Evolutionary conservation across 2,888 invertebrate species (phyloP), one percentile per base, ranked within the genome.

Genomic region (Drosophila prostipennis): DNA sequence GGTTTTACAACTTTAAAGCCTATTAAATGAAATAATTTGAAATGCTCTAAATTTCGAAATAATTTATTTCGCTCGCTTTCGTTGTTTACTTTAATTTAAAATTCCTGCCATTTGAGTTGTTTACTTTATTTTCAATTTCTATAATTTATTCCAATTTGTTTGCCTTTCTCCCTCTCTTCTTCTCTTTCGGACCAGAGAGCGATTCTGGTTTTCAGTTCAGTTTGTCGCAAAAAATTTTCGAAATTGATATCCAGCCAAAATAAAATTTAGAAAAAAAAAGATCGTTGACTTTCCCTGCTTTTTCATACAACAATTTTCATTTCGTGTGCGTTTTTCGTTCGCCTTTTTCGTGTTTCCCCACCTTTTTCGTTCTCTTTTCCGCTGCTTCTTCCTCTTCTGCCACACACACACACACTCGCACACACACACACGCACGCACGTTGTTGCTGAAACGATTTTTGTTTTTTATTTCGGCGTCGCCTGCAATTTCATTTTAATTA

Each of bases 401-500:
- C 48, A 29, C 57, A 40, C 57, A 19, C 39, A 55, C 26, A 26
- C 29, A 26, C 55, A 34, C 53, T 45, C 43, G 32, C 26, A 16
- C 40, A 11, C 19, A 2, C 8, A 46, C 56, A 49, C 54, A 57
- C 68, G 58, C 75, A 73, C 80, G 71, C 87, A 86, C 80, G 85
- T 80, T 78, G 80, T 84, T 79, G 82, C 77, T 73, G 78, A 72
- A 80, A 75, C 75, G 51, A 80, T 63, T 70, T 69, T 78, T 61
- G 11, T 71, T 71, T 29, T 53, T 83, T 78, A 64, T 85, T 79
- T 83, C 81, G 78, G 73, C 82, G 82, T 60, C 60, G 72, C 72
- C 60, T 71, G 51, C 40, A 69, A 52, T 56, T 68, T 37, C 53
- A 58, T 46, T 45, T 61, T 52, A 56, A 39, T 64, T 59, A 29